Conservation (phyloP, 2,888 invertebrate genomes). For the Pristionchus maxplancki region DNA sequence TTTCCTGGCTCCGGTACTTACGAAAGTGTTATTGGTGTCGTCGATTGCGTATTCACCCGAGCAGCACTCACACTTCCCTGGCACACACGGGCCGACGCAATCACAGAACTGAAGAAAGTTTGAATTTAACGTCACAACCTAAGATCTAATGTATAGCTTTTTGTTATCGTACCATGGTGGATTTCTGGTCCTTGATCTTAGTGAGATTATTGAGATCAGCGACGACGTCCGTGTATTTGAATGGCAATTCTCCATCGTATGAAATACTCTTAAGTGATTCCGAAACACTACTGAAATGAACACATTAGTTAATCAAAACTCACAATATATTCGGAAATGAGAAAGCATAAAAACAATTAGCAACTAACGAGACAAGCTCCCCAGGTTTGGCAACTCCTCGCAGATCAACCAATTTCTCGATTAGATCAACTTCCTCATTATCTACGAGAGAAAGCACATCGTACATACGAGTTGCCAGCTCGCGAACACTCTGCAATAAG, state of each 20-base stretch:
- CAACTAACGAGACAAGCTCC: neutral
- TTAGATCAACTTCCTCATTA: neutral
- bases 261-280: neutral
- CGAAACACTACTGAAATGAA: neutral
- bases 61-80: neutral
- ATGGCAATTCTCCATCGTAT: neutral
- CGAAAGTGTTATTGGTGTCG: neutral
- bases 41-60: neutral
- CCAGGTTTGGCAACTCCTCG: neutral
- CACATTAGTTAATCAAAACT: neutral
- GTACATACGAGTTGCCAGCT: neutral
- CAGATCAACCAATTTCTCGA: neutral
- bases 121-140: no score
- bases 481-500: neutral
- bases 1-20: no score
- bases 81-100: neutral
- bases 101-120: slow-evolving; percentile 39
- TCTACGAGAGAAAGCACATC: neutral
- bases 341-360: neutral
- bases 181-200: neutral
- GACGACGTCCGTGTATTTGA: neutral
- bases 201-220: neutral
- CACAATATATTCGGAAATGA: no score
- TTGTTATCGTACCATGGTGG: neutral
- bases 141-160: no score